Percentiles rank a stretch among this genome's conserved stretches.
Conservation (phyloP, 1,140 invertebrate genomes). For the Semibalanus balanoides region DNA sequence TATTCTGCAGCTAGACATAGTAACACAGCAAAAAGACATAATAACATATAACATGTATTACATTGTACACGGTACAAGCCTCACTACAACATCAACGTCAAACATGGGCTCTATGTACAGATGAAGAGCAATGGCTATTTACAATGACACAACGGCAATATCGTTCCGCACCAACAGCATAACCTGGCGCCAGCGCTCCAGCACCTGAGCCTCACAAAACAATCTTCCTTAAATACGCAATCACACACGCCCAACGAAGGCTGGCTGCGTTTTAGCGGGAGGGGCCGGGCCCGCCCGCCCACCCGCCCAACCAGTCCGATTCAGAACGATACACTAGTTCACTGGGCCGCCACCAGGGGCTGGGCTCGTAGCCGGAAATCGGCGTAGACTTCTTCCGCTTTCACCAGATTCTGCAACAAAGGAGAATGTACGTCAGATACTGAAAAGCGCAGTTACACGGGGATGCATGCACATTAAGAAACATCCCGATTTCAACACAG, state of each 20-base stretch:
- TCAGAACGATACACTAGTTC: neutral
- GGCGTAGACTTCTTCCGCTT: neutral
- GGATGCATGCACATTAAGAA: too few relatives aligned
- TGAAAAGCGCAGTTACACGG: too few relatives aligned
- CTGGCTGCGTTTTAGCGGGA: too few relatives aligned
- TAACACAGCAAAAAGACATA: neutral
- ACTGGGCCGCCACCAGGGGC: neutral
- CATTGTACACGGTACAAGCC: neutral
- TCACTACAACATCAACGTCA: neutral
- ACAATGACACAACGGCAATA: neutral
- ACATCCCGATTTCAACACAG: too few relatives aligned
- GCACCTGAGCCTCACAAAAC: too few relatives aligned
- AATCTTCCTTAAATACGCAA: neutral
- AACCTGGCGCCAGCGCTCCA: too few relatives aligned
- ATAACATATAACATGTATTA: neutral
- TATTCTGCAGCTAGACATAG: too few relatives aligned
- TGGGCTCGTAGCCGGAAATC: neutral
- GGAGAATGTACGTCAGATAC: neutral
- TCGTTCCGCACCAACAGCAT: neutral
- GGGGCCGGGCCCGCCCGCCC: too few relatives aligned
- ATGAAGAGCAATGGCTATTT: neutral
- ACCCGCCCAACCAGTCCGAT: too few relatives aligned
- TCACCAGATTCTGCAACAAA: neutral
- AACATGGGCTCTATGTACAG: neutral
- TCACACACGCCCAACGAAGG: too few relatives aligned